phyloP scores from a whole-genome alignment of 2,888 invertebrate species.

The Pemphredon lugubris region DNA sequence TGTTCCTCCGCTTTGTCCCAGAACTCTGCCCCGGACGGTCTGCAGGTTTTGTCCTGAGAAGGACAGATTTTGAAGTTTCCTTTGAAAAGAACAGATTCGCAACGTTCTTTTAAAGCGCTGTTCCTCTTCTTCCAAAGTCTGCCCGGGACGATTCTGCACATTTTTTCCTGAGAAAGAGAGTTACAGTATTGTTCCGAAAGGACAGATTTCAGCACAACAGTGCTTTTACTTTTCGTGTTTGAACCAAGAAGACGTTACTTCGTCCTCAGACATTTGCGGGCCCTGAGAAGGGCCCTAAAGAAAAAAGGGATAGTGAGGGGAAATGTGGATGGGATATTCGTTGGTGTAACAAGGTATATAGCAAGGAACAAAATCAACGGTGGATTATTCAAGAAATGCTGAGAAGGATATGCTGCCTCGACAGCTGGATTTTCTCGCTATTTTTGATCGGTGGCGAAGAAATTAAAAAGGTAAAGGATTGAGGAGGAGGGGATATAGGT shows the following conservation, averaged over 20 bases:
- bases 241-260: slow-evolving; percentile 10
- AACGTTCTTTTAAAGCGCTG: not conserved
- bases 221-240: not conserved
- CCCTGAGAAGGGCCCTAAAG: slow-evolving; percentile 77
- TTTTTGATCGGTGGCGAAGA: not conserved
- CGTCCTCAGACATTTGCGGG: slow-evolving; percentile 71
- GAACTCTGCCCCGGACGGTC: slow-evolving; percentile 55
- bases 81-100: slow-evolving; percentile 15
- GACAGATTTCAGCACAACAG: slow-evolving; percentile 32
- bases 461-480: not conserved
- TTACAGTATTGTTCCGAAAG: slow-evolving; percentile 42
- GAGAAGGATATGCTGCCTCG: not conserved
- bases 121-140: not conserved
- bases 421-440: not conserved
- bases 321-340: slow-evolving; percentile 50
- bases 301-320: slow-evolving; percentile 44
- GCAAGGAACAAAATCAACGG: slow-evolving; percentile 27
- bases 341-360: slow-evolving; percentile 14
- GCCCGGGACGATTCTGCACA: not conserved
- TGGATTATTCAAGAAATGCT: not conserved
- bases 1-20: slow-evolving; percentile 11
- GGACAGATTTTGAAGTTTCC: slow-evolving; percentile 4
- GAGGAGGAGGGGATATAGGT: not conserved
- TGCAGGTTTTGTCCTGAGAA: slow-evolving; percentile 17
- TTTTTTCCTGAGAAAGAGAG: slow-evolving; percentile 41